Evolutionary conservation across 2,797 vertebrate species (phyloP), one percentile per base, ranked within the genome.

Genomic region (Distichodus sexfasciatus): DNA sequence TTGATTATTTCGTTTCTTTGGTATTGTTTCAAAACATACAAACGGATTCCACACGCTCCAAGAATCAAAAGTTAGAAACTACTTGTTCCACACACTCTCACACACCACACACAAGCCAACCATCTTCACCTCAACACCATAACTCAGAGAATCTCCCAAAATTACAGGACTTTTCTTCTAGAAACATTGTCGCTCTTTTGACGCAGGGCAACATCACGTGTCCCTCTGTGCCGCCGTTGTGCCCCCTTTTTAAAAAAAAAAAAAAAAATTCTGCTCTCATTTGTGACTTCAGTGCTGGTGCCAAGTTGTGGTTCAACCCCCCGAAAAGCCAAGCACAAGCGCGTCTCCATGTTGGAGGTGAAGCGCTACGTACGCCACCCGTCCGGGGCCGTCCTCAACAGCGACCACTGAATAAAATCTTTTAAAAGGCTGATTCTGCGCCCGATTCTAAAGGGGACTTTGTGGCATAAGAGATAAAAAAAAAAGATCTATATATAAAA

Each of bases 401-500:
- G 53, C 62, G 65, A 31, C 41, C 53, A 54, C 28, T 72, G 64
- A 83, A 76, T 82, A 78, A 69, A 12, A 66, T 77, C 74, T 84
- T 76, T 79, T 66, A 57, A 80, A 74, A 80, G 72, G 3, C 66
- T 74, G 53, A 33, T 74, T 75, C 76, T n/a, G n/a, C n/a, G n/a
- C n/a, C n/a, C n/a, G n/a, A 76, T 72, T 76, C 53, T 74, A 69
- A 75, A 66, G 69, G 74, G 76, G 38, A 38, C 78, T 78, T 75
- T 61, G 76, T 73, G 66, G 64, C 69, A 81, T 65, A 76, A 70
- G 58, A 68, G 51, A 53, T 60, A 48, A 69, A 61, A 47, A 65
- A 67, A 35, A 72, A 47, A 71, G 26, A 64, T 29, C 29, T 12
- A 72, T 78, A 85, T 84, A 87, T 83, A 86, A 78, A 80, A 84